Conservation (phyloP, 2,113 vertebrate species). For the Aythya baeri region DNA sequence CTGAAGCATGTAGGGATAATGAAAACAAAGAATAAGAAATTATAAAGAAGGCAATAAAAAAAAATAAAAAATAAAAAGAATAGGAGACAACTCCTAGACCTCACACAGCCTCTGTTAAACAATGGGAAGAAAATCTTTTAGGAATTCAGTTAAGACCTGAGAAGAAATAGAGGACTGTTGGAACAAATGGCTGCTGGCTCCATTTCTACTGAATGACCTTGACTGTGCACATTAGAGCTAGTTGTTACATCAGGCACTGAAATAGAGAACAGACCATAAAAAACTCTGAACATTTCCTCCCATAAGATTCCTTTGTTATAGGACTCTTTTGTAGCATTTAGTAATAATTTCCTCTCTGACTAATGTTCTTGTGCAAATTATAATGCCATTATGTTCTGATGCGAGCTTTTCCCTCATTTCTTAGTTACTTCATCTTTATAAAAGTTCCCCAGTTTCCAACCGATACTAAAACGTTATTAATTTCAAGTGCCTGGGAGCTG, state of each 20-base stretch:
- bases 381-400: constrained; percentile 60
- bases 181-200: constrained; percentile 69
- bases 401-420: constrained; percentile 25
- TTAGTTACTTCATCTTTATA: constrained; percentile 54
- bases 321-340: constrained; percentile 62
- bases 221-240: constrained; percentile 43
- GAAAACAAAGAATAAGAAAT: constrained; percentile 28
- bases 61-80: constrained; percentile 24
- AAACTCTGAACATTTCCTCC: constrained; percentile 67
- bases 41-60: constrained; percentile 30
- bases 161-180: constrained; percentile 57
- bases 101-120: constrained; percentile 69
- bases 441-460: constrained; percentile 43
- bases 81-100: constrained; percentile 57
- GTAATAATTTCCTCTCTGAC: constrained; percentile 69
- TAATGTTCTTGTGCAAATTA: constrained; percentile 67
- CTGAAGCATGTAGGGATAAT: neutral
- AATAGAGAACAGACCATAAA: constrained; percentile 70
- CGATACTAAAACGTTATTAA: constrained; percentile 25
- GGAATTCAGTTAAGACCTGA: constrained; percentile 63
- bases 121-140: constrained; percentile 65
- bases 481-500: constrained; percentile 42
- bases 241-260: constrained; percentile 65
- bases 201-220: constrained; percentile 48
- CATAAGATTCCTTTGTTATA: constrained; percentile 67